Percentiles rank a stretch among this genome's conserved stretches.
Evolutionary conservation across 2,888 invertebrate species (phyloP).

Genomic region (Molorchus minor): DNA sequence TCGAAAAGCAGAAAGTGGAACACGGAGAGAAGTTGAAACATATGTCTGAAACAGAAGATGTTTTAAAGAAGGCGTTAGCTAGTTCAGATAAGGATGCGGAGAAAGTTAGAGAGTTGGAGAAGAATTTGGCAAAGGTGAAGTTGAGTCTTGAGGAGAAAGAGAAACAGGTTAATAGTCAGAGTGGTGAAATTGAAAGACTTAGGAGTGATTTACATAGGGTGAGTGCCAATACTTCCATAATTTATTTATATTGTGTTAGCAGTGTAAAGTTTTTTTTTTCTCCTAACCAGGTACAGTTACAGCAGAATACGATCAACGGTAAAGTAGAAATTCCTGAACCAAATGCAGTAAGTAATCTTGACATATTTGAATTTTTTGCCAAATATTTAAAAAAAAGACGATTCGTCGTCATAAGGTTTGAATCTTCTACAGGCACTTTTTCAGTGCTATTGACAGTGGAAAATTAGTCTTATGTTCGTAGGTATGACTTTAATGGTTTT

Average conservation of each 20-base stretch:
- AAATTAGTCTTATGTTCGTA: too few relatives aligned
- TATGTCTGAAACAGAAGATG: slow-evolving; percentile 29
- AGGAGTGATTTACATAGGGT: slow-evolving; percentile 46
- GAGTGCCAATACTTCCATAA: background rate
- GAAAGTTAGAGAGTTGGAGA: slow-evolving; percentile 39
- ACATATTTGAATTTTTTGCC: too few relatives aligned
- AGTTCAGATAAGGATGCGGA: slow-evolving; percentile 34
- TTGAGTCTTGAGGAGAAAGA: slow-evolving; percentile 35
- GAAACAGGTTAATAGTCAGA: slow-evolving; percentile 32
- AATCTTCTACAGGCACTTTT: too few relatives aligned
- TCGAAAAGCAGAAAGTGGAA: slow-evolving; percentile 30
- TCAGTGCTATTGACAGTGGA: too few relatives aligned
- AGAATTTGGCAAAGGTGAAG: slow-evolving; percentile 36
- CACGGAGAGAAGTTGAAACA: slow-evolving; percentile 30
- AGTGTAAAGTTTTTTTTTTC: slow-evolving; percentile 14
- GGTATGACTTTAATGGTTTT: too few relatives aligned
- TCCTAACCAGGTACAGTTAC: slow-evolving; percentile 31
- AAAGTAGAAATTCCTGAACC: slow-evolving; percentile 8
- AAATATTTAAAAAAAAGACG: too few relatives aligned
- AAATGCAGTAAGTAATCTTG: slow-evolving; percentile 13
- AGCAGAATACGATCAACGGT: slow-evolving; percentile 20
- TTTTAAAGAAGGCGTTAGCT: slow-evolving; percentile 33
- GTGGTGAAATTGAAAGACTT: slow-evolving; percentile 41
- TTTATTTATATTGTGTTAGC: background rate
- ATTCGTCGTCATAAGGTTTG: too few relatives aligned